Evolutionary conservation across 2,888 invertebrate genomes (phyloP).

Genomic region (Polydrusus pterygomalis): DNA sequence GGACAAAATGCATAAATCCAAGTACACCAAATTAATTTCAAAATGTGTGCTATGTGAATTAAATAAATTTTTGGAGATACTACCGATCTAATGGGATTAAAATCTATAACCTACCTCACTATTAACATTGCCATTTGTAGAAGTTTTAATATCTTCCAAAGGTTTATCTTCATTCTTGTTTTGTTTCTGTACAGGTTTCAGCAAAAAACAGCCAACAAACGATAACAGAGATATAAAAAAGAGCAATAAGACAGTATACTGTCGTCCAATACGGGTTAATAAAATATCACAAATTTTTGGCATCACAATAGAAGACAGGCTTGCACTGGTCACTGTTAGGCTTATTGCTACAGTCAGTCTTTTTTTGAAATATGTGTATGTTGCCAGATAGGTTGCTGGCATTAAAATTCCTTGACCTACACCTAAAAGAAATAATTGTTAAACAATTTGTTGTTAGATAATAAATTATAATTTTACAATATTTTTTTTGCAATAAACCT

Average conservation of each 20-base stretch:
- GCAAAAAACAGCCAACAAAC: slow-evolving; percentile 71
- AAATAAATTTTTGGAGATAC: too few species aligned
- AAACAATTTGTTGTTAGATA: too few species aligned
- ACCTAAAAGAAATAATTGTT: slow-evolving; percentile 66
- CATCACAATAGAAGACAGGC: slow-evolving; percentile 73
- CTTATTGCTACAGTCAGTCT: slow-evolving; percentile 73
- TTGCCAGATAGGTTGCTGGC: slow-evolving; percentile 72
- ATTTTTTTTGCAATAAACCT: too few species aligned
- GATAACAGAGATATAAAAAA: slow-evolving; percentile 73
- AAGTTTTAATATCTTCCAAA: slow-evolving; percentile 18
- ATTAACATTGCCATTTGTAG: not conserved
- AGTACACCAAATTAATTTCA: too few species aligned
- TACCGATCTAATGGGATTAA: too few species aligned
- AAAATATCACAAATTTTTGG: slow-evolving; percentile 72
- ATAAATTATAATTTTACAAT: too few species aligned
- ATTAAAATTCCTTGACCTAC: slow-evolving; percentile 72
- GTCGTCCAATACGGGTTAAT: slow-evolving; percentile 68
- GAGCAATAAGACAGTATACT: slow-evolving; percentile 73
- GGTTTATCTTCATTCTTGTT: slow-evolving; percentile 29
- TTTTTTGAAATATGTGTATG: slow-evolving; percentile 73
- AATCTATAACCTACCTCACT: not conserved
- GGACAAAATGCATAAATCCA: too few species aligned
- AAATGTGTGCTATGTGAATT: too few species aligned
- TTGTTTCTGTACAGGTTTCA: slow-evolving; percentile 70
- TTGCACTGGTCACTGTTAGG: slow-evolving; percentile 72